phyloP scores from a whole-genome alignment of 1,140 invertebrate species.

The Brachionus asplanchnoidis region DNA sequence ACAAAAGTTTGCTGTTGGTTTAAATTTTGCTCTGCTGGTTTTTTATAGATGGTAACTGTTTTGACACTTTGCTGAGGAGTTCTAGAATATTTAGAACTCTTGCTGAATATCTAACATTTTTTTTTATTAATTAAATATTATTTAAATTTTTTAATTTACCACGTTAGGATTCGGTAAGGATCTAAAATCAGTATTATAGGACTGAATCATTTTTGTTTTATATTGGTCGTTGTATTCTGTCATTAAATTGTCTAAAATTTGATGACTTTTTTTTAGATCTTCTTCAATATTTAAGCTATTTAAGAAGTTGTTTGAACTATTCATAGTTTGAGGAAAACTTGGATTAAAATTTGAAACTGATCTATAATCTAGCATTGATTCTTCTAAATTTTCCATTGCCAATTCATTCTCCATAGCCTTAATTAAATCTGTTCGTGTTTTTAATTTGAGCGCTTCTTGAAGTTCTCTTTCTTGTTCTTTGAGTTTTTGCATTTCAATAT shows the following conservation, averaged over 20 bases:
- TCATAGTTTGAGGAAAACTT: background rate
- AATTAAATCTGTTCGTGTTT: slow-evolving; percentile 11
- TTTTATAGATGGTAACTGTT: background rate
- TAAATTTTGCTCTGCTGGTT: background rate
- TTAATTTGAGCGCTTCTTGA: slow-evolving; percentile 10
- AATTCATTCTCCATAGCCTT: slow-evolving; percentile 33
- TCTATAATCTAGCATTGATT: background rate
- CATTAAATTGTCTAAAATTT: slow-evolving; percentile 8
- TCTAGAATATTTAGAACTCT: background rate
- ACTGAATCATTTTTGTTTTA: background rate
- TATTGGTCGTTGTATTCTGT: background rate
- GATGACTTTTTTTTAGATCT: background rate
- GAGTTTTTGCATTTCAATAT: slow-evolving; percentile 5
- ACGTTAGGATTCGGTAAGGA: background rate
- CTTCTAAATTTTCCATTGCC: background rate
- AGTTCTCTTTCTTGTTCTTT: slow-evolving; percentile 33
- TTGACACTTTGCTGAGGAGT: background rate
- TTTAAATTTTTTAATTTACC: background rate
- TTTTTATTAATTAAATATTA: background rate
- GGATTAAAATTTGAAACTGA: background rate
- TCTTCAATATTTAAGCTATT: slow-evolving; percentile 8
- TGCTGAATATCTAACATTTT: background rate
- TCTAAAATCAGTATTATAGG: background rate
- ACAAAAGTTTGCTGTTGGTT: slow-evolving; percentile 22
- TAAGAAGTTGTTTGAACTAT: background rate